Evolutionary conservation across 2,888 invertebrate species (phyloP).

Genomic region (Nomada ruficornis): DNA sequence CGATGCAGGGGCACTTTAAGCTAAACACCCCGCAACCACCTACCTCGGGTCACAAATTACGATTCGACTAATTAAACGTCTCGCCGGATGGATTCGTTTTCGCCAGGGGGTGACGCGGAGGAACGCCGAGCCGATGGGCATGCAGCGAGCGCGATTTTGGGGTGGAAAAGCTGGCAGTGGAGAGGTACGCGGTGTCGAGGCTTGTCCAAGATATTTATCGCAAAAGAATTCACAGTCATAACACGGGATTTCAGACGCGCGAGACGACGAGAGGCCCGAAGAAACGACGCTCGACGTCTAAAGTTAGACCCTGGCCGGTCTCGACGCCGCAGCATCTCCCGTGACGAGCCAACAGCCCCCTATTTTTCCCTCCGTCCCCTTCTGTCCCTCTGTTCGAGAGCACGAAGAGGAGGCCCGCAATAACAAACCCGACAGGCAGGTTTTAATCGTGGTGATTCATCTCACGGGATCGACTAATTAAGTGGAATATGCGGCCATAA

Average conservation of each 20-base stretch:
- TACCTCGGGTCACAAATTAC: constrained; percentile 50
- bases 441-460: constrained; percentile 66
- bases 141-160: neutral
- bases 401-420: constrained; percentile 24
- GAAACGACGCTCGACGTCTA: constrained; percentile 57
- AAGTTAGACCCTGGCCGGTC: constrained; percentile 58
- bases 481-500: constrained; percentile 62
- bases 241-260: constrained; percentile 63
- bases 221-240: constrained; percentile 72
- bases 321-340: constrained; percentile 19
- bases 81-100: neutral
- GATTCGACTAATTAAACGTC: constrained; percentile 55
- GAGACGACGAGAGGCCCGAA: constrained; percentile 28
- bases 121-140: constrained; percentile 9
- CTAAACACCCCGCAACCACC: constrained; percentile 46
- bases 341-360: neutral
- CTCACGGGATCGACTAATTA: constrained; percentile 63
- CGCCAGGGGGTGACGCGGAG: neutral
- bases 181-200: neutral
- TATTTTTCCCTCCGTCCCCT: neutral
- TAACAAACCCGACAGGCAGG: constrained; percentile 54
- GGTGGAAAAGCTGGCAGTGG: neutral
- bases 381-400: neutral
- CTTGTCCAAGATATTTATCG: constrained; percentile 63
- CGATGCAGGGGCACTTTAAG: neutral